These are phyloP conservation scores for Emys orbicularis DNA, from an alignment of 2,797 vertebrate genomes.

Conservation along the genomic window DNA sequence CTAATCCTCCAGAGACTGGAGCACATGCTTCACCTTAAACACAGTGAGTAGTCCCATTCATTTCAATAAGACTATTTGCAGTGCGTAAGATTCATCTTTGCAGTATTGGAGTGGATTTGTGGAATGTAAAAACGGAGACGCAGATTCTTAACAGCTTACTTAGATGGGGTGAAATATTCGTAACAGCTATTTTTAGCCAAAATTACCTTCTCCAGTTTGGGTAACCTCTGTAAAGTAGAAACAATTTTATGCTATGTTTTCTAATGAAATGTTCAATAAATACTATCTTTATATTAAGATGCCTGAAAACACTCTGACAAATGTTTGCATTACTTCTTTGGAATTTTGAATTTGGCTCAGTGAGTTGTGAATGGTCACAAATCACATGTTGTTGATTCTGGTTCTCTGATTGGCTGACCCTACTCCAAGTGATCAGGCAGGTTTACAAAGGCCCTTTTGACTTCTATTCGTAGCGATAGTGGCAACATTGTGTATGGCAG, in stretches of 20 bases:
- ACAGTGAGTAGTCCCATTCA: too few relatives aligned
- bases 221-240: neutral
- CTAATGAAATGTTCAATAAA: neutral
- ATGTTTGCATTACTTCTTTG: neutral
- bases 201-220: neutral
- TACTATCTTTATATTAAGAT: neutral
- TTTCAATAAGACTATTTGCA: too few relatives aligned
- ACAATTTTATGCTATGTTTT: neutral
- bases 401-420: neutral
- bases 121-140: too few relatives aligned
- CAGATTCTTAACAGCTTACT: too few relatives aligned
- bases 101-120: too few relatives aligned
- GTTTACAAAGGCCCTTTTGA: neutral
- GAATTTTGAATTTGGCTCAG: neutral
- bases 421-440: neutral
- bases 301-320: neutral
- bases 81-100: too few relatives aligned
- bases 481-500: neutral
- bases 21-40: too few relatives aligned
- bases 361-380: neutral
- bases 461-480: neutral
- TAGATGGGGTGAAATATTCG: too few relatives aligned
- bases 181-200: neutral
- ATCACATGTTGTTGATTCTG: neutral
- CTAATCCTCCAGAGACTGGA: too few relatives aligned